phyloP scores from a whole-genome alignment of 2,888 invertebrate genomes.

The Osmoderma eremita region DNA sequence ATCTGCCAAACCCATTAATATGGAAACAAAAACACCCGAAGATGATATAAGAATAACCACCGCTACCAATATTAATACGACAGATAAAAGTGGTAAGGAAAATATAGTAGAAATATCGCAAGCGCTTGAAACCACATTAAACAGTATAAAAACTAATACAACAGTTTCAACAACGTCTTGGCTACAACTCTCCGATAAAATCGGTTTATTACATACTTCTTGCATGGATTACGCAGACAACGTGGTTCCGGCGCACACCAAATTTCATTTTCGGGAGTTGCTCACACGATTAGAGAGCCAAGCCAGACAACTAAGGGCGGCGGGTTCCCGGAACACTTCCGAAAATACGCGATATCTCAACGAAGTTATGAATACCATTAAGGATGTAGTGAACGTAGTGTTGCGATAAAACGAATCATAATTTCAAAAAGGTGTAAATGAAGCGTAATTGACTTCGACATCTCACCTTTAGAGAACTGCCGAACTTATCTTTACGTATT shows the following conservation, averaged over 20 bases:
- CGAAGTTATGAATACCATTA: conserved; percentile 78
- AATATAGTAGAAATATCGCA: conserved; percentile 75
- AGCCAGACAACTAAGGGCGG: conserved; percentile 74
- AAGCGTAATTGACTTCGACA: conserved; percentile 5
- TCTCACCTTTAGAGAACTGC: conserved; percentile 2
- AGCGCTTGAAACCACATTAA: conserved; percentile 73
- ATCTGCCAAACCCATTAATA: conserved; percentile 64
- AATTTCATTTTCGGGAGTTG: conserved; percentile 86
- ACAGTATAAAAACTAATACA: conserved; percentile 68
- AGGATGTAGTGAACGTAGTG: conserved; percentile 80
- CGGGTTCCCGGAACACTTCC: conserved; percentile 75
- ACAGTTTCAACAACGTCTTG: conserved; percentile 74
- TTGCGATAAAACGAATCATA: conserved; percentile 56
- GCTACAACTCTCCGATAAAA: conserved; percentile 82
- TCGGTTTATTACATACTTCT: conserved; percentile 82
- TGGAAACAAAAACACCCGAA: conserved; percentile 61
- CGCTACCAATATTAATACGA: conserved; percentile 45
- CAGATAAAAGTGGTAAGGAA: conserved; percentile 60
- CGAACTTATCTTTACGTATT: conserved; percentile 31
- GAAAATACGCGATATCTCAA: conserved; percentile 75
- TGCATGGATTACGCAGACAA: conserved; percentile 87
- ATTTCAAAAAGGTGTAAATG: conserved; percentile 19
- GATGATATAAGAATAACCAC: conserved; percentile 63
- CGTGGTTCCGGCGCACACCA: conserved; percentile 83
- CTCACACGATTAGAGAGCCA: conserved; percentile 76